These are phyloP conservation scores for Silurus asotus DNA, from an alignment of 2,113 vertebrate genomes.

Conservation along the genomic window DNA sequence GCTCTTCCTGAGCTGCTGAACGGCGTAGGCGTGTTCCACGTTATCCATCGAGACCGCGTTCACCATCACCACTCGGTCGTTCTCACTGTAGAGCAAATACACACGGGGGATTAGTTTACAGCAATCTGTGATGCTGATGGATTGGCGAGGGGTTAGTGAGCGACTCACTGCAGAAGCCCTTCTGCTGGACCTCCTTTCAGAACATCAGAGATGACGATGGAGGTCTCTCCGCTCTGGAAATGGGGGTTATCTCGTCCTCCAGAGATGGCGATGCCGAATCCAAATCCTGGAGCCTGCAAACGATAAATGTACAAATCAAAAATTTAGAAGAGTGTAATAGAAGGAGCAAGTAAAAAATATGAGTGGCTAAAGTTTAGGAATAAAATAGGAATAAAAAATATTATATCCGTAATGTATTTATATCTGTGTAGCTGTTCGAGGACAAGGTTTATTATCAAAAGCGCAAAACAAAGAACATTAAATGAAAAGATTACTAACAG, in stretches of 20 bases:
- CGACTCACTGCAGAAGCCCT: slow-evolving; percentile 89
- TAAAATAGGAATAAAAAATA: too few relatives aligned
- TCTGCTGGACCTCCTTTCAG: slow-evolving; percentile 97
- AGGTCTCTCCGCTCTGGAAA: slow-evolving; percentile 98
- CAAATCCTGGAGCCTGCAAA: slow-evolving; percentile 90
- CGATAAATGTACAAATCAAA: background rate
- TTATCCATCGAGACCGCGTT: slow-evolving; percentile 99
- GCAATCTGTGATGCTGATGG: background rate
- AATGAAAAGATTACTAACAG: too few relatives aligned
- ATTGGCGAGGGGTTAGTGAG: too few relatives aligned
- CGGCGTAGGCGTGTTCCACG: slow-evolving; percentile 95
- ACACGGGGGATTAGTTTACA: background rate
- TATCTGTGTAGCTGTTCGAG: too few relatives aligned
- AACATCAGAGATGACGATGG: slow-evolving; percentile 98
- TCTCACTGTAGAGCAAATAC: slow-evolving; percentile 78
- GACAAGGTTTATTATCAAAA: too few relatives aligned
- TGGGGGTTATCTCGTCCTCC: slow-evolving; percentile 98
- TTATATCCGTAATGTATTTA: too few relatives aligned
- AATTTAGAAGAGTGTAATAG: too few relatives aligned
- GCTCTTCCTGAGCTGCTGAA: slow-evolving; percentile 96
- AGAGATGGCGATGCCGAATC: slow-evolving; percentile 98
- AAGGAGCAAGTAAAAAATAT: too few relatives aligned
- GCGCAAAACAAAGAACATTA: too few relatives aligned
- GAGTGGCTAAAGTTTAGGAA: too few relatives aligned
- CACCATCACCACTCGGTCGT: slow-evolving; percentile 98